Base-by-base conservation (phyloP, 1,140 invertebrate genomes). In the Pachypeltis micranthus region DNA sequence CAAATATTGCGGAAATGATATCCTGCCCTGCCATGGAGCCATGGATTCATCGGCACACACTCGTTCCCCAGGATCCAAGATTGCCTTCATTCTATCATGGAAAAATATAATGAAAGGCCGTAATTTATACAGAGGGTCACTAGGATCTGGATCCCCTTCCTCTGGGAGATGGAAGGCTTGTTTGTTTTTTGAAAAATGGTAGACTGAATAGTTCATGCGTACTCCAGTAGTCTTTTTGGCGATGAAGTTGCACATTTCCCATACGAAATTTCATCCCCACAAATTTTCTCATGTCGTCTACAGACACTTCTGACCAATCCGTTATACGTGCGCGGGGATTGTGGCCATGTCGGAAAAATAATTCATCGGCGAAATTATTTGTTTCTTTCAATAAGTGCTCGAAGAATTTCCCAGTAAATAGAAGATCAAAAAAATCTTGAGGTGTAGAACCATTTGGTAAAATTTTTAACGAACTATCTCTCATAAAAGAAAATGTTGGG, bases 1-100 rank as follows among this genome's bases (percentile, higher is more conserved):
- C 23, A 75, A 73, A 65, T 77, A 78, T 63, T 76, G 73, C 28
- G 69, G 70, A 55, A 76, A 72, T 19, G 34, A 51, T 21, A 76
- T 59, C 3, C 73, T 59, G 10, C 74, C 74, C 67, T 70, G 65
- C 54, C 73, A 76, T 21, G 67, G 66, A 16, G 74, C 63, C 28
- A 76, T 72, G 21, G 66, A 67, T 68, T 77, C 75, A 64, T 78
- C 75, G 16, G 76, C 68, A 21, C 67, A 70, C 12, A 61, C 21
- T 63, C 70, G 62, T 67, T 72, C 59, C 2, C 66, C 67, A 7
- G 69, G 69, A 16, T 63, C 64, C 27, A 57, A 63, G 1, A 44
- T 44, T 44, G 27, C 16, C 3, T 24, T 27, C 56, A 63, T 63
- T 44, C 14, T 57, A 10, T 58, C 24, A 24, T 63, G 28, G 21